phyloP scores from a whole-genome alignment of 1,140 invertebrate species.

The Trichomalopsis sarcophagae region DNA sequence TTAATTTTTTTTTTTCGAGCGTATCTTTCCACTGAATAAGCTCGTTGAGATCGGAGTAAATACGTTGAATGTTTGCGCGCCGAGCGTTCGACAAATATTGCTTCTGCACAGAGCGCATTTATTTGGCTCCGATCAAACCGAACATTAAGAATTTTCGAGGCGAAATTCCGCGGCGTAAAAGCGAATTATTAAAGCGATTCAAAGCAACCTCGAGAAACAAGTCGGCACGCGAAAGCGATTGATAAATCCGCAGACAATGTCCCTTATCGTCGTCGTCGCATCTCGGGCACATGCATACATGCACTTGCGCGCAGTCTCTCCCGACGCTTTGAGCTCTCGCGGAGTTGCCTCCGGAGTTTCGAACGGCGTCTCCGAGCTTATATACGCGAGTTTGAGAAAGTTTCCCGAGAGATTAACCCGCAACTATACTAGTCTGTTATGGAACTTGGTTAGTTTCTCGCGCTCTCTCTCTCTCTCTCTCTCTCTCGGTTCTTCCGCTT shows the following conservation, averaged over 20 bases:
- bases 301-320: neutral
- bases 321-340: neutral
- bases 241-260: constrained; percentile 28
- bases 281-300: neutral
- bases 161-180: too few species aligned
- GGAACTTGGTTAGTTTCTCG: constrained; percentile 52
- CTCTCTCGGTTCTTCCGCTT: neutral
- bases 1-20: too few species aligned
- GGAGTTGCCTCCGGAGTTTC: neutral
- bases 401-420: constrained; percentile 57
- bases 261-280: neutral
- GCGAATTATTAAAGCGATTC: too few species aligned
- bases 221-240: neutral
- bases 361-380: constrained; percentile 48
- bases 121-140: too few species aligned
- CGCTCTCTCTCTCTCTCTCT: neutral
- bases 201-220: neutral
- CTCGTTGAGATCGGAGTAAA: too few species aligned
- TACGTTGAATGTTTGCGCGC: too few species aligned
- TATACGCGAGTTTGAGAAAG: constrained; percentile 48
- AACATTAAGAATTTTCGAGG: too few species aligned
- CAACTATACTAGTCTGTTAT: constrained; percentile 52
- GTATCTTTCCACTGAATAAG: too few species aligned
- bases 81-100: too few species aligned
- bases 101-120: too few species aligned